Percentiles rank a stretch among this genome's conserved stretches.
phyloP scores from a whole-genome alignment of 1,140 invertebrate genomes.

The silkworm (Bombyx mori) region ASM3026992v2 NC_085129.1:15328001-15328500 shows the following conservation, averaged over 20 bases:
- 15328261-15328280: conserved; percentile 55
- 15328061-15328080: no score
- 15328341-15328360: conserved; percentile 63
- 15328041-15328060: no score
- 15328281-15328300: conserved; percentile 24
- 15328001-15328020: no score
- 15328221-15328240: conserved; percentile 31
- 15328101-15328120: no score
- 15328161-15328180: conserved; percentile 62
- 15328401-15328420: not conserved
- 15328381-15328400: conserved; percentile 60
- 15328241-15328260: conserved; percentile 57
- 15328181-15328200: conserved; percentile 61
- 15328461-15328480: not conserved
- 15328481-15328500: conserved; percentile 28
- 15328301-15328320: conserved; percentile 29
- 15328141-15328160: conserved; percentile 63
- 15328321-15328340: conserved; percentile 61
- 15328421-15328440: not conserved
- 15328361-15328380: conserved; percentile 43
- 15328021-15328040: no score
- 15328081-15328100: no score
- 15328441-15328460: conserved; percentile 3
- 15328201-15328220: conserved; percentile 36
- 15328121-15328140: conserved; percentile 31